Conservation (phyloP, 2,113 vertebrate species). For the Ellobius talpinus region DNA sequence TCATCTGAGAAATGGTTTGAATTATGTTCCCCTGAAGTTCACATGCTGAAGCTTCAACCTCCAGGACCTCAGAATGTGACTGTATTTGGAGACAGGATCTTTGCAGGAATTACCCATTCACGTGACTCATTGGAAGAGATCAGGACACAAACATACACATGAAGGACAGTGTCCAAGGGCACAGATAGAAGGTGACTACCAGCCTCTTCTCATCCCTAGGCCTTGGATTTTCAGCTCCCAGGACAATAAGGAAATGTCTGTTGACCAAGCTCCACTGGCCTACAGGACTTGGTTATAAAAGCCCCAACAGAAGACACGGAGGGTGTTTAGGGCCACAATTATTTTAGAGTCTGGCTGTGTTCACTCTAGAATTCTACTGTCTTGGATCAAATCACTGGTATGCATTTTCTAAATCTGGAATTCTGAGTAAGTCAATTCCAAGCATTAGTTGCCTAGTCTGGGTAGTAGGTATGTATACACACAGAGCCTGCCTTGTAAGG, state of each 20-base stretch:
- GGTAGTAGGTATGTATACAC: accelerated
- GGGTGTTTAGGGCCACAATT: neutral
- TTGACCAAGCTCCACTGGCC: neutral
- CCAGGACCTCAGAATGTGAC: neutral
- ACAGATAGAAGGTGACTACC: accelerated
- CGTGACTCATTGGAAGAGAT: neutral
- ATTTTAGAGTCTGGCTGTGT: neutral
- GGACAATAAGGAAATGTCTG: neutral
- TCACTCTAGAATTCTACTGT: neutral
- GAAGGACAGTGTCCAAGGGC: no score
- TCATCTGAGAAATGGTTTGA: neutral
- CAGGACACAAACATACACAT: neutral
- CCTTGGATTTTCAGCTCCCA: neutral
- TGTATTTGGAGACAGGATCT: neutral
- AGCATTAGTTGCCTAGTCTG: neutral
- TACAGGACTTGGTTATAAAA: neutral
- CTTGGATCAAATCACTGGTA: neutral
- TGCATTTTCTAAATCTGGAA: neutral
- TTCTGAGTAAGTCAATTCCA: neutral
- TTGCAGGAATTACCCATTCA: neutral
- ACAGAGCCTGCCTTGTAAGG: accelerated
- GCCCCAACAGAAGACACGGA: neutral
- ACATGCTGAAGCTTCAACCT: no score
- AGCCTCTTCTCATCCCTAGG: neutral
- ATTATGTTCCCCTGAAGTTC: neutral